phyloP scores from a whole-genome alignment of 2,888 invertebrate species.

The Drosophila pegasa region DNA sequence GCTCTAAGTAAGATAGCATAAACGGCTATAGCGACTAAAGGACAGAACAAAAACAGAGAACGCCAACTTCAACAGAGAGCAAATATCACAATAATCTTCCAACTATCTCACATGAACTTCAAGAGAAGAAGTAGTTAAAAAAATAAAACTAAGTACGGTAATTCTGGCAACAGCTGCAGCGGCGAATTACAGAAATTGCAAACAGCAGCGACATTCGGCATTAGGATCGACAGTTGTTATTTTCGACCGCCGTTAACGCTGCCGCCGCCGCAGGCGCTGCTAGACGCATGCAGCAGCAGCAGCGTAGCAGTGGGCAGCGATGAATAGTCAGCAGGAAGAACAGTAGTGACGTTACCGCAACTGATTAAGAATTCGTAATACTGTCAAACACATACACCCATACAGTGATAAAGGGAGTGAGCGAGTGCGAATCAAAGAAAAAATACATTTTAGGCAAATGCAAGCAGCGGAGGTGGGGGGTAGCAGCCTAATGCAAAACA shows the following conservation, averaged over 20 bases:
- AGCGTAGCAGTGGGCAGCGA: slow-evolving; percentile 40
- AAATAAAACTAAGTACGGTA: not conserved
- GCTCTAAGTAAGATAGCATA: slow-evolving; percentile 14
- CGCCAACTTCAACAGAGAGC: not conserved
- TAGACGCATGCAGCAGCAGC: slow-evolving; percentile 21
- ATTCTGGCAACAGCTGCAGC: slow-evolving; percentile 8
- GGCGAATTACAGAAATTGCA: slow-evolving; percentile 15
- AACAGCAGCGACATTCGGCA: slow-evolving; percentile 4
- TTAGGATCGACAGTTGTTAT: slow-evolving; percentile 1
- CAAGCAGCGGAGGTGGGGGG: slow-evolving; percentile 1
- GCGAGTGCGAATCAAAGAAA: not conserved
- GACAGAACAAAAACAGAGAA: slow-evolving; percentile 6
- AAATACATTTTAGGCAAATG: not conserved
- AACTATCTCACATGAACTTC: slow-evolving; percentile 1
- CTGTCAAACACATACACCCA: not conserved
- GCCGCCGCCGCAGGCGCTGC: slow-evolving; percentile 30
- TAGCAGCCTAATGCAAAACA: slow-evolving; percentile 81
- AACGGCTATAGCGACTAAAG: slow-evolving; percentile 6
- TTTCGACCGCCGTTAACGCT: slow-evolving; percentile 6
- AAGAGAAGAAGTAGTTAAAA: slow-evolving; percentile 10
- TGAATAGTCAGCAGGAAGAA: slow-evolving; percentile 40
- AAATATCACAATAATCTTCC: slow-evolving; percentile 9
- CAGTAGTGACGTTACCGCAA: slow-evolving; percentile 12
- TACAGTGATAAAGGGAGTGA: not conserved
- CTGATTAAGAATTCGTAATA: not conserved